A percentile compares a stretch with the other conserved stretches of the same genome.
Evolutionary conservation across 2,113 vertebrate species (phyloP).

Genomic region (Salvelinus alpinus): DNA sequence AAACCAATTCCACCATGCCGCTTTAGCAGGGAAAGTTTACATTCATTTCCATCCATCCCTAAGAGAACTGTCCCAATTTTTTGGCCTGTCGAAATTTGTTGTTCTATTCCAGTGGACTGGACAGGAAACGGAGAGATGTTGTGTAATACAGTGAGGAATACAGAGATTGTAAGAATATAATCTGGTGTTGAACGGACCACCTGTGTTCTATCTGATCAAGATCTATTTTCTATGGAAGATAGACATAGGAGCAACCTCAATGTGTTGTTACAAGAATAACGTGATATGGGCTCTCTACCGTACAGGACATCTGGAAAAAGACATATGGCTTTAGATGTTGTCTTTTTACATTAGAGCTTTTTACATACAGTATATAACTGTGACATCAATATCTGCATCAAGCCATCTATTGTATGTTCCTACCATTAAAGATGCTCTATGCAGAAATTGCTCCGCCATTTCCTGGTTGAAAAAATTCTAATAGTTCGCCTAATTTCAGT

Average conservation of each 20-base stretch:
- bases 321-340: no score
- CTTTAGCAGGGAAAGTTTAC: slow-evolving; percentile 69
- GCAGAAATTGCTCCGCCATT: no score
- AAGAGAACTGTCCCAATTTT: slow-evolving; percentile 69
- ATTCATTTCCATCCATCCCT: slow-evolving; percentile 66
- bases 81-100: slow-evolving; percentile 66
- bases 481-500: no score
- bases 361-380: no score
- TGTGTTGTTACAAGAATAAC: no score
- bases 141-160: slow-evolving; percentile 36
- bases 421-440: no score
- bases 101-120: slow-evolving; percentile 52
- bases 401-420: not conserved
- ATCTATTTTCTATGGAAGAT: slow-evolving; percentile 36
- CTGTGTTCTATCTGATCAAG: slow-evolving; percentile 34
- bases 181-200: not conserved
- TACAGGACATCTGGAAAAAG: no score
- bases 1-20: slow-evolving; percentile 42
- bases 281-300: no score
- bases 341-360: no score
- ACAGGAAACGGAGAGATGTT: slow-evolving; percentile 50
- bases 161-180: slow-evolving; percentile 1
- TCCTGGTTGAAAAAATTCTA: no score
- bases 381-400: not conserved
- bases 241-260: not conserved